phyloP scores from a whole-genome alignment of 1,140 invertebrate species.

The Pararge aegeria region DNA sequence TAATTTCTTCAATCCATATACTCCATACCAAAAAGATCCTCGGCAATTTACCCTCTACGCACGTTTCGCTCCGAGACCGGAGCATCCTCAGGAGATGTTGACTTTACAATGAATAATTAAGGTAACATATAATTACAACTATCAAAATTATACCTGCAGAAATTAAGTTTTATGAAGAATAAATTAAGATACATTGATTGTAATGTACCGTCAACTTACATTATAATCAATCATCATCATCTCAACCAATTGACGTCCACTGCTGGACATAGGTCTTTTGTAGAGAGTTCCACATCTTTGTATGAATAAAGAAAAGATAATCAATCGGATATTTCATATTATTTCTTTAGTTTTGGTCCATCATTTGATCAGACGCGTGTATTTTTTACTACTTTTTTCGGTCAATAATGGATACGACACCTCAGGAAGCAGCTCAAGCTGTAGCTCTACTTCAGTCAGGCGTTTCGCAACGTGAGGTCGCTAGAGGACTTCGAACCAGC shows the following conservation, averaged over 20 bases:
- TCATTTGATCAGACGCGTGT: conserved; percentile 6
- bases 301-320: too few relatives aligned
- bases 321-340: conserved; percentile 10
- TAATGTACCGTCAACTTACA: conserved; percentile 16
- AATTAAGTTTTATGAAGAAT: conserved; percentile 13
- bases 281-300: too few relatives aligned
- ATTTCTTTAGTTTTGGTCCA: conserved; percentile 5
- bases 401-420: conserved; percentile 11
- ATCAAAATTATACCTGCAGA: conserved; percentile 2
- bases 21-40: too few relatives aligned
- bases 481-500: conserved; percentile 3
- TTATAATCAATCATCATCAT: conserved; percentile 18
- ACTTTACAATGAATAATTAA: too few relatives aligned
- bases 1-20: too few relatives aligned
- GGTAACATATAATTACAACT: too few relatives aligned
- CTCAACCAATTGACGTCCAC: too few relatives aligned
- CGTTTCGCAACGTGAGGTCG: neutral
- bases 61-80: too few relatives aligned
- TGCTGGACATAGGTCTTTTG: too few relatives aligned
- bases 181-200: conserved; percentile 7
- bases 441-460: conserved; percentile 8
- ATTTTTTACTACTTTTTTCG: conserved; percentile 6
- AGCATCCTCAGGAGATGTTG: too few relatives aligned
- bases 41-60: too few relatives aligned
- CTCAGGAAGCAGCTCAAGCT: conserved; percentile 11